These are phyloP conservation scores for Drosophila pseudotalamancana DNA, from an alignment of 2,888 invertebrate species.

Conservation along the genomic window DNA sequence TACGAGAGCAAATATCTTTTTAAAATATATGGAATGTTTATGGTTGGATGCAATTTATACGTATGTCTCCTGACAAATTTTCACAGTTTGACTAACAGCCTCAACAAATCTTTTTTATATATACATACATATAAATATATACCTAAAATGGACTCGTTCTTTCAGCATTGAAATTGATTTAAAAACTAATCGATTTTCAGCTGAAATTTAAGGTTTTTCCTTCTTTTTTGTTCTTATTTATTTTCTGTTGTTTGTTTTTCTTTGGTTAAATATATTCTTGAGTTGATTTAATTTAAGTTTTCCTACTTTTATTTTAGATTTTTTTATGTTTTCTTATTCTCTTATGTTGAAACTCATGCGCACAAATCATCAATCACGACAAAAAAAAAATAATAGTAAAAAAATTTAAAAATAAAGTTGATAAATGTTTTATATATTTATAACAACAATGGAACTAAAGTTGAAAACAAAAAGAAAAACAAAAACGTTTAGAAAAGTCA, in stretches of 20 bases:
- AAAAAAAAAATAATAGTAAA: conserved; percentile 21
- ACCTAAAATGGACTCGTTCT: conserved; percentile 20
- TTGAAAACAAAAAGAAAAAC: conserved; percentile 24
- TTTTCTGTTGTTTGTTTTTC: conserved; percentile 32
- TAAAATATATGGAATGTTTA: conserved; percentile 40
- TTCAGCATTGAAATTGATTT: conserved; percentile 74
- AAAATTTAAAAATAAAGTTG: conserved; percentile 27
- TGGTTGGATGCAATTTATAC: conserved; percentile 16
- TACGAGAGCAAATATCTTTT: conserved; percentile 26
- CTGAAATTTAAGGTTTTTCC: conserved; percentile 65
- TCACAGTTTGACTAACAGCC: conserved; percentile 37
- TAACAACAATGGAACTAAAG: conserved; percentile 72
- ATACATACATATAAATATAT: background rate
- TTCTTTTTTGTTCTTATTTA: conserved; percentile 39
- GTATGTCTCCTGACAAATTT: conserved; percentile 29
- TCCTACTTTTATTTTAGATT: conserved; percentile 19
- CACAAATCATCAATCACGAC: conserved; percentile 74
- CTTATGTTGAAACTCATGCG: conserved; percentile 75
- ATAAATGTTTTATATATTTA: conserved; percentile 41
- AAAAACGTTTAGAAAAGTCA: conserved; percentile 26
- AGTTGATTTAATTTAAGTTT: conserved; percentile 9
- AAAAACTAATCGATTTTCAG: conserved; percentile 84
- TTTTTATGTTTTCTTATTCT: conserved; percentile 27
- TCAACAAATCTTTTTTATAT: conserved; percentile 9
- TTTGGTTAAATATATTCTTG: conserved; percentile 21